These are phyloP conservation scores for Scophthalmus maximus DNA, from an alignment of 2,113 vertebrate genomes.

Conservation along the genomic window DNA sequence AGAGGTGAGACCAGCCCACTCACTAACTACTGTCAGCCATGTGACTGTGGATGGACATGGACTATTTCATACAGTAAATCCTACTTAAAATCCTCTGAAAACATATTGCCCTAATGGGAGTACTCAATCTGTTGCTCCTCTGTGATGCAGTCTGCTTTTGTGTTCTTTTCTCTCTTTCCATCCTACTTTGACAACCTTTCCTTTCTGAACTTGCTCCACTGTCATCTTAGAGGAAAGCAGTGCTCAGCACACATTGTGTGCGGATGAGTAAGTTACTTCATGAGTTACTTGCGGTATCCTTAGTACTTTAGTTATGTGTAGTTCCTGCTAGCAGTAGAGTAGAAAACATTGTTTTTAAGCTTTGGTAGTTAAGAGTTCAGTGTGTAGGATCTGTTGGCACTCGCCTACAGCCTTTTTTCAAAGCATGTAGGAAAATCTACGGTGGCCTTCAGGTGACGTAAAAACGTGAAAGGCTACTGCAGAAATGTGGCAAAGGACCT, in stretches of 20 bases:
- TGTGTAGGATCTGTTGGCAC: background rate
- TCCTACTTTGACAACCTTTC: conserved; percentile 45
- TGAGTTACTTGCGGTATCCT: conserved; percentile 42
- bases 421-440: background rate
- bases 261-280: conserved; percentile 89
- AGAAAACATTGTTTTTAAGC: conserved; percentile 15
- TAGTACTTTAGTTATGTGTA: conserved; percentile 37
- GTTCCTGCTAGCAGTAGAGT: conserved; percentile 40
- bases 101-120: background rate
- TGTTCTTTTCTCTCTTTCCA: conserved; percentile 46
- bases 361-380: background rate
- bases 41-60: background rate
- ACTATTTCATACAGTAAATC: background rate
- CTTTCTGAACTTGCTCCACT: conserved; percentile 78
- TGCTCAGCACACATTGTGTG: conserved; percentile 85
- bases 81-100: background rate
- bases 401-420: background rate
- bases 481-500: too few relatives aligned
- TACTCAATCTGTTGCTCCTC: conserved; percentile 31
- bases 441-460: too few relatives aligned
- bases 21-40: background rate
- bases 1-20: conserved; percentile 85
- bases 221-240: conserved; percentile 88
- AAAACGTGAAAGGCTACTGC: too few relatives aligned
- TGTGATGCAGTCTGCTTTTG: conserved; percentile 51